These are phyloP conservation scores for Gallinago undulata DNA, from an alignment of 2,113 vertebrate genomes.

Conservation along the genomic window DNA sequence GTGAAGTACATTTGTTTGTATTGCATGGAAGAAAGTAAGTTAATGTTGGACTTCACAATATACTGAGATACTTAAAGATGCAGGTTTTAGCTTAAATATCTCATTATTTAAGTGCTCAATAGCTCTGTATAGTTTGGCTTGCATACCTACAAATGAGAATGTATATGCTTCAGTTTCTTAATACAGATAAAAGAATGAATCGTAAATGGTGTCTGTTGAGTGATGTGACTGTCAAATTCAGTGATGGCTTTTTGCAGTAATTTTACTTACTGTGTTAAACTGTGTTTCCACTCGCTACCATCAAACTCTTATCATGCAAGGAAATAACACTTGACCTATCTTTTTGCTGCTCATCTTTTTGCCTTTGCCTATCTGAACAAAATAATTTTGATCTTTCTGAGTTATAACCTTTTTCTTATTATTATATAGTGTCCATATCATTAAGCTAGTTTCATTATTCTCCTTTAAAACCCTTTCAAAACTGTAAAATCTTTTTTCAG, in stretches of 20 bases:
- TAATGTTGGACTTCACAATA: neutral
- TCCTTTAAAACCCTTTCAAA: neutral
- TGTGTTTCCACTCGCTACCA: neutral
- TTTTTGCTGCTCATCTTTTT: neutral
- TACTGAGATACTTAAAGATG: neutral
- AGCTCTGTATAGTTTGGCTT: neutral
- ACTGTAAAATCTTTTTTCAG: neutral
- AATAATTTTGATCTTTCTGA: neutral
- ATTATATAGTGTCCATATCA: neutral
- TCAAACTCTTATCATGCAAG: neutral
- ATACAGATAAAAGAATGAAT: neutral
- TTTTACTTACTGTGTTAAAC: neutral
- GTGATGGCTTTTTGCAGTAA: neutral
- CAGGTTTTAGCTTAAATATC: neutral
- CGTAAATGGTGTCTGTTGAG: neutral
- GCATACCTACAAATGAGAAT: neutral
- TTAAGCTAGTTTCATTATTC: neutral
- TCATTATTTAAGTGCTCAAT: neutral
- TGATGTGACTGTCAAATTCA: neutral
- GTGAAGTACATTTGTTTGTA: neutral
- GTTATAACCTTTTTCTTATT: neutral
- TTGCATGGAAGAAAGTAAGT: neutral
- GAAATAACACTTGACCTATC: neutral
- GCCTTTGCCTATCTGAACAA: neutral
- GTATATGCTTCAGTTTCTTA: neutral